Evolutionary conservation across 1,140 invertebrate genomes (phyloP).

Genomic region (Cherax quadricarinatus): DNA sequence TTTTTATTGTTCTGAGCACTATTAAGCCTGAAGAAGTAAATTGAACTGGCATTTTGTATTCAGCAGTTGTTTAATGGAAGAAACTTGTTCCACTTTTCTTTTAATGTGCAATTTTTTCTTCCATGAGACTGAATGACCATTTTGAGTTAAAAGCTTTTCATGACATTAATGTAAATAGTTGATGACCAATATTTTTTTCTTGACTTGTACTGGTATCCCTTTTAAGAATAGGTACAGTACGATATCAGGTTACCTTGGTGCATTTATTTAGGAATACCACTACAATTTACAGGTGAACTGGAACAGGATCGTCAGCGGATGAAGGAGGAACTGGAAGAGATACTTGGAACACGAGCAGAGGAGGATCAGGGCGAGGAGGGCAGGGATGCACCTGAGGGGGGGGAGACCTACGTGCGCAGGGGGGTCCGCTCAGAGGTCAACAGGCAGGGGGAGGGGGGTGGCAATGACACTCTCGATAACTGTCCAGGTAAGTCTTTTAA

Average conservation of each 20-base stretch:
- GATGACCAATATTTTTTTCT: too few species aligned
- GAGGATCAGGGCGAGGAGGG: constrained; percentile 48
- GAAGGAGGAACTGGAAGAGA: constrained; percentile 64
- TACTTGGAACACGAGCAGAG: constrained; percentile 55
- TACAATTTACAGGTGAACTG: constrained; percentile 31
- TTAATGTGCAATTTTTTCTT: neutral
- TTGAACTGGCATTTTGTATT: too few species aligned
- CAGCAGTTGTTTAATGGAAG: too few species aligned
- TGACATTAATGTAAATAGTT: too few species aligned
- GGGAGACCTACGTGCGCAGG: constrained; percentile 47
- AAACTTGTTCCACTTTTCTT: neutral
- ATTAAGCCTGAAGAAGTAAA: too few species aligned
- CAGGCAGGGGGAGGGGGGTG: constrained; percentile 68
- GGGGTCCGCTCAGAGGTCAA: constrained; percentile 61
- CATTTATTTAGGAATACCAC: too few species aligned
- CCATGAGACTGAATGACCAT: too few species aligned
- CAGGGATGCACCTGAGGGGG: constrained; percentile 42
- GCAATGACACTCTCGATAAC: constrained; percentile 56
- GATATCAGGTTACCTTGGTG: too few species aligned
- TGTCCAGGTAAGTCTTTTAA: constrained; percentile 43
- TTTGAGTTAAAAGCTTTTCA: too few species aligned
- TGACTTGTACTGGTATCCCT: too few species aligned
- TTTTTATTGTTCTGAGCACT: too few species aligned
- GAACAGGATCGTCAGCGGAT: constrained; percentile 56
- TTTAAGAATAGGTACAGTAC: too few species aligned